These are phyloP conservation scores for Hippasteria phrygiana DNA, from an alignment of 53 echinoderm and acorn worm species.

Conservation along the genomic window DNA sequence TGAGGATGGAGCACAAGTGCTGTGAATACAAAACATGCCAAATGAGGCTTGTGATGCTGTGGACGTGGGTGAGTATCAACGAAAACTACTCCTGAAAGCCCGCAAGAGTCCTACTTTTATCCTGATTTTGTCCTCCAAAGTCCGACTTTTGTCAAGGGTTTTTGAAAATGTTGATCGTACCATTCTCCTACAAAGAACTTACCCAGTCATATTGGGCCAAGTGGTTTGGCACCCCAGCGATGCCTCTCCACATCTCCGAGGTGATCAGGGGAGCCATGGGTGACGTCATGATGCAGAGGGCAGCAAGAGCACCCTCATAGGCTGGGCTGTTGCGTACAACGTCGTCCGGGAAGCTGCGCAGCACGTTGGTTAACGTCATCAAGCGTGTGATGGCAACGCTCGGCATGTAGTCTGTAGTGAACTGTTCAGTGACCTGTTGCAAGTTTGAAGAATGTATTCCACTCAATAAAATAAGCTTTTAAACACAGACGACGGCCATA, in stretches of 20 bases:
- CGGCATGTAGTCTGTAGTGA: conserved; percentile 78
- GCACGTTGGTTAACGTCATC: conserved; percentile 83
- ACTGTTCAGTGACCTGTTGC: conserved; percentile 81
- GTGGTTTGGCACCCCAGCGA: conserved; percentile 61
- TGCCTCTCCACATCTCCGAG: conserved; percentile 95
- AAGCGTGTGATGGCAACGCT: conserved; percentile 91
- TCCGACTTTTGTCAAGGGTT: neutral
- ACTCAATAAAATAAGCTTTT: neutral
- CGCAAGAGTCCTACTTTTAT: too few relatives aligned
- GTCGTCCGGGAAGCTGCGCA: conserved; percentile 77
- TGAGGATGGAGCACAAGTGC: too few relatives aligned
- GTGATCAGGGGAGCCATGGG: conserved; percentile 95
- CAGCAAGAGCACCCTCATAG: conserved; percentile 79
- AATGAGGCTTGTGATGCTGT: too few relatives aligned
- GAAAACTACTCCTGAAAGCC: too few relatives aligned
- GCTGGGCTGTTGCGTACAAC: conserved; percentile 63
- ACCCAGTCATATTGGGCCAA: conserved; percentile 26
- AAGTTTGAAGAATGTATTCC: neutral
- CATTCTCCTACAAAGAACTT: conserved; percentile 17
- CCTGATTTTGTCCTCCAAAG: too few relatives aligned
- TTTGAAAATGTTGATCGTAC: too few relatives aligned
- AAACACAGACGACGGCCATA: too few relatives aligned
- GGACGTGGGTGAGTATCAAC: too few relatives aligned
- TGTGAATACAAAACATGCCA: too few relatives aligned
- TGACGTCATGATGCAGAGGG: conserved; percentile 84